Base-by-base conservation (phyloP, 2,797 vertebrate species). In the Thalassophryne amazonica region DNA sequence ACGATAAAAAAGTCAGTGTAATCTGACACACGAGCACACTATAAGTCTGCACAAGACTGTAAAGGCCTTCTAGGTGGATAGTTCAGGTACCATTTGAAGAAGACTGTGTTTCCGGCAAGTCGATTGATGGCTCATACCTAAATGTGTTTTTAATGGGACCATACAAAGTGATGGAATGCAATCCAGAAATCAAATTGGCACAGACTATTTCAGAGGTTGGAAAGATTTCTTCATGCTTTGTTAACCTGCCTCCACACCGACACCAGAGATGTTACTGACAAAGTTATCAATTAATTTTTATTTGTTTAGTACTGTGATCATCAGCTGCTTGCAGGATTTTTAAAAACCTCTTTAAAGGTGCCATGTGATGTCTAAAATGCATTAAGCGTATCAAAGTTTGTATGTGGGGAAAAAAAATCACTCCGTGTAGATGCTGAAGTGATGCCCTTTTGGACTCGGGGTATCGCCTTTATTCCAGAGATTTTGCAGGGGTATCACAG, bases 1-100 rank as follows among this genome's bases (percentile, higher is more conserved):
- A 23, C 1, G 21, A 69, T 67, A 58, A n/a, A n/a, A n/a, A 73
- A 56, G 38, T 50, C 19, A 4, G 20, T 68, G 48, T 59, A 73
- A 75, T 36, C 28, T 28, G 48, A 70, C 16, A 55, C 60, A 13
- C 27, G 34, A 9, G 63, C 46, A 32, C 29, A 42, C 38, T 25
- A 19, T 29, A 51, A 49, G 52, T 61, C 48, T 66, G 31, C 17
- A 15, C 11, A 35, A 39, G 35, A 47, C 19, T 41, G 68, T 65
- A 43, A 58, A 10, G 10, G 27, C 36, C 58, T 46, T 41, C 52
- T 49, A n/a, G 27, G 29, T 58, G 20, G 52, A 40, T 31, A 47
- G 43, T 50, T 75, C 42, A 43, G 60, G 31, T 56, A 14, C 46
- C 63, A 54, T 17, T 31, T n/a, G n/a, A n/a, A 33, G 57, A 46